These are phyloP conservation scores for Berghia stephanieae DNA, from an alignment of 1,140 invertebrate species.

Conservation along the genomic window DNA sequence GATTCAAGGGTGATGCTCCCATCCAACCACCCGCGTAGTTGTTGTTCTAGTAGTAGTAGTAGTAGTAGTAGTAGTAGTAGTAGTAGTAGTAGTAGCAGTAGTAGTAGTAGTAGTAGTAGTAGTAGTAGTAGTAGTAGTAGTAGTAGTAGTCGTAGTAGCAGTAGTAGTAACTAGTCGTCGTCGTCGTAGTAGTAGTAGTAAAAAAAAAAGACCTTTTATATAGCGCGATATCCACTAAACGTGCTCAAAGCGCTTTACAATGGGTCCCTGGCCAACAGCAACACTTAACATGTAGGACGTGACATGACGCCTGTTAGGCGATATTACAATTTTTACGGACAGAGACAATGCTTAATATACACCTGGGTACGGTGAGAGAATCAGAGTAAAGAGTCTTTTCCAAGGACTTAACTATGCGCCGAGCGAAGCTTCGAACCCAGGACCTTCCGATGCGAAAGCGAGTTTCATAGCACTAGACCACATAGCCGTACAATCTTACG, in stretches of 20 bases:
- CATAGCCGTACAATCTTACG: too few relatives aligned
- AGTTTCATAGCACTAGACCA: too few relatives aligned
- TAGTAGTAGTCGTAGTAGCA: slow-evolving; percentile 12
- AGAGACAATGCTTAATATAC: background rate
- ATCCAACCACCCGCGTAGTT: too few relatives aligned
- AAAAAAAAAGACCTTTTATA: background rate
- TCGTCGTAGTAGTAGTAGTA: slow-evolving; percentile 19
- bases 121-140: slow-evolving; percentile 6
- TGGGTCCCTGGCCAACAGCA: too few relatives aligned
- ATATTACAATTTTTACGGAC: background rate
- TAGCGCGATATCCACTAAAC: background rate
- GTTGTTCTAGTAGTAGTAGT: too few relatives aligned
- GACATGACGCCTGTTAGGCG: background rate
- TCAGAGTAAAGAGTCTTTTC: too few relatives aligned
- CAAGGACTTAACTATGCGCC: too few relatives aligned
- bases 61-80: too few relatives aligned
- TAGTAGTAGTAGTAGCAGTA: slow-evolving; percentile 14
- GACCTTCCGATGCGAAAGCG: too few relatives aligned
- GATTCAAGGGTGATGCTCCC: too few relatives aligned
- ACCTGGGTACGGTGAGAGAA: too few relatives aligned
- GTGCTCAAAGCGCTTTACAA: background rate
- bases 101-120: slow-evolving; percentile 18
- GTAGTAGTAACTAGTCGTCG: slow-evolving; percentile 16
- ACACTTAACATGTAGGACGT: background rate
- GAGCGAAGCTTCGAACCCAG: too few relatives aligned